Percentiles rank a stretch among this genome's conserved stretches.
Evolutionary conservation across 2,888 invertebrate species (phyloP).

Genomic region (Trisateles emortualis): DNA sequence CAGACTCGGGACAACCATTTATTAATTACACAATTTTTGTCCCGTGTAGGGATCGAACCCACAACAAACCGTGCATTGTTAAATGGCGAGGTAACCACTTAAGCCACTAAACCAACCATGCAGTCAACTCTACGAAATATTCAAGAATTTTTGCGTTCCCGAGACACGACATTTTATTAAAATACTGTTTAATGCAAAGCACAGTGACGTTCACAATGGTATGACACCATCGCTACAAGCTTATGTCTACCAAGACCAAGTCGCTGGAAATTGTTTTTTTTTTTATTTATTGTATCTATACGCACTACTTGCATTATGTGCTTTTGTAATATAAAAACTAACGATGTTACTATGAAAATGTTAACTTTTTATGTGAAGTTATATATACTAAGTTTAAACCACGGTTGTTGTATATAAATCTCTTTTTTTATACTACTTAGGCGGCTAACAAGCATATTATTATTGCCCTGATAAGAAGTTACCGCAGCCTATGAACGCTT

Average conservation of each 20-base stretch:
- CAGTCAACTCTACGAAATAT: constrained; percentile 51
- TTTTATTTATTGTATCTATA: constrained; percentile 11
- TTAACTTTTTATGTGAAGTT: neutral
- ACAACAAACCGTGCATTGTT: too few relatives aligned
- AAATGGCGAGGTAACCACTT: too few relatives aligned
- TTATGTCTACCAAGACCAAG: constrained; percentile 29
- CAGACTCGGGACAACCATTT: too few relatives aligned
- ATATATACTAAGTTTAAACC: neutral
- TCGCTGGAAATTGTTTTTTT: constrained; percentile 18
- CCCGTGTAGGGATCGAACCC: too few relatives aligned
- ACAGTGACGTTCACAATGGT: constrained; percentile 31
- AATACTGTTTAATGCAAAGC: constrained; percentile 44
- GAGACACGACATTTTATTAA: constrained; percentile 43
- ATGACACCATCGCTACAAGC: constrained; percentile 23
- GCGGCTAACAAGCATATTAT: too few relatives aligned
- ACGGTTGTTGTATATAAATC: too few relatives aligned
- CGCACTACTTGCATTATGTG: neutral
- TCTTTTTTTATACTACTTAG: too few relatives aligned
- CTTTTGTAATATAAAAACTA: constrained; percentile 4
- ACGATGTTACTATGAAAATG: neutral
- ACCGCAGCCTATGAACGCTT: too few relatives aligned
- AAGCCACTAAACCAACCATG: too few relatives aligned
- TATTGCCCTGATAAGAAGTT: too few relatives aligned
- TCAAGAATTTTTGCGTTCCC: constrained; percentile 53
- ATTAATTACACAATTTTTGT: too few relatives aligned